These are phyloP conservation scores for Agriopis marginaria DNA, from an alignment of 2,888 invertebrate genomes.

Conservation along the genomic window DNA sequence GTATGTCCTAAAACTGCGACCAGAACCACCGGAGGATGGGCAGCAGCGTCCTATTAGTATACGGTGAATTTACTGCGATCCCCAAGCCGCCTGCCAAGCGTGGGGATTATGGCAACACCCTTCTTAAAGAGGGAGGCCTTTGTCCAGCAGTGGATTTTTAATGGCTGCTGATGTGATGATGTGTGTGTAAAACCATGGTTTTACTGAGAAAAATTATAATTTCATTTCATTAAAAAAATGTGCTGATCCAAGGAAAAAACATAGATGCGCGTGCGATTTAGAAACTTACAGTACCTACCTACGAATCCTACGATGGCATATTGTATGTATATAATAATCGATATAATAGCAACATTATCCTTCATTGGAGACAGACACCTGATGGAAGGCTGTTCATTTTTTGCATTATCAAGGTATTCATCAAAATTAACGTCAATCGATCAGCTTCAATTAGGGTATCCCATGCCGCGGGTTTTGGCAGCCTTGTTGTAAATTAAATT, in stretches of 20 bases:
- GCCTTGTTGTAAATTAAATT: slow-evolving; percentile 1
- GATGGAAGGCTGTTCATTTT: slow-evolving; percentile 5
- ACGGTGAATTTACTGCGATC: too few relatives aligned
- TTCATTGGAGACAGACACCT: background rate
- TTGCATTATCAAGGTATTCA: slow-evolving; percentile 32
- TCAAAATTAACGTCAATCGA: slow-evolving; percentile 35
- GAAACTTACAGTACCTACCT: slow-evolving; percentile 16
- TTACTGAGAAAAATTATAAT: too few relatives aligned
- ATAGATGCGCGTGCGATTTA: background rate
- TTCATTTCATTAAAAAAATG: background rate
- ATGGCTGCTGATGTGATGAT: too few relatives aligned
- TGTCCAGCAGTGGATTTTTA: too few relatives aligned
- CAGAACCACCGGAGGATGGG: too few relatives aligned
- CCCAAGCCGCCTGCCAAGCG: too few relatives aligned
- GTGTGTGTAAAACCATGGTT: too few relatives aligned
- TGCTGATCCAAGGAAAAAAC: slow-evolving; percentile 1
- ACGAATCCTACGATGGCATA: too few relatives aligned
- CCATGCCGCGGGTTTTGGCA: background rate
- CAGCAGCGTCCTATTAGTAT: too few relatives aligned
- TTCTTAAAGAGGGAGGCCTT: too few relatives aligned
- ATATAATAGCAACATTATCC: slow-evolving; percentile 16
- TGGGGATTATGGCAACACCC: too few relatives aligned
- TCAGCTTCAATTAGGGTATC: slow-evolving; percentile 13
- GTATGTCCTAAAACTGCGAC: too few relatives aligned
- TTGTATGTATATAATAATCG: background rate